Evolutionary conservation across 2,797 vertebrate genomes (phyloP).

Genomic region (Hippocampus kuda): DNA sequence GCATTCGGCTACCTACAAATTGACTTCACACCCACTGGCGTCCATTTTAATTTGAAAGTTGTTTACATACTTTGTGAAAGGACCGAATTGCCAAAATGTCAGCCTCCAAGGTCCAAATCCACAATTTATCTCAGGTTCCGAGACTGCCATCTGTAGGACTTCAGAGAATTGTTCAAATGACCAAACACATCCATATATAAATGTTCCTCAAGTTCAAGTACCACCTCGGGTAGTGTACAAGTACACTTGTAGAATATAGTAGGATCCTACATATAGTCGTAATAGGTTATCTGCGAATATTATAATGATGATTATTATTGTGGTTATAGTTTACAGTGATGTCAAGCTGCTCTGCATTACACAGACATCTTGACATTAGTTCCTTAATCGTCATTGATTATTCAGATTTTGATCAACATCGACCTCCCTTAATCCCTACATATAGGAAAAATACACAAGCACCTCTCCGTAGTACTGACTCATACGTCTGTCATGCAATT

Average conservation of each 20-base stretch:
- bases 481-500: background rate
- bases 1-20: background rate
- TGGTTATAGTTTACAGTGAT: background rate
- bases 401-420: background rate
- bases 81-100: slow-evolving; percentile 15
- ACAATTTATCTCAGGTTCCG: slow-evolving; percentile 46
- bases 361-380: background rate
- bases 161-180: slow-evolving; percentile 48
- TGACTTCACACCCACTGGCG: background rate
- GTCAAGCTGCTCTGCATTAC: background rate
- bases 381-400: background rate
- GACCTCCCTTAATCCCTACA: background rate
- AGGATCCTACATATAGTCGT: background rate
- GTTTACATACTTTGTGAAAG: slow-evolving; percentile 1
- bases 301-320: background rate
- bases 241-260: background rate
- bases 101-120: slow-evolving; percentile 23
- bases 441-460: background rate
- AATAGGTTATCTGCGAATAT: background rate
- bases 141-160: slow-evolving; percentile 69
- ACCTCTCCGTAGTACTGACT: background rate
- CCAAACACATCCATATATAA: background rate
- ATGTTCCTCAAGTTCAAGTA: background rate
- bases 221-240: too few species aligned
- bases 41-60: background rate